These are phyloP conservation scores for Sphyrna mokarran DNA, from an alignment of 2,113 vertebrate genomes.

Conservation along the genomic window DNA sequence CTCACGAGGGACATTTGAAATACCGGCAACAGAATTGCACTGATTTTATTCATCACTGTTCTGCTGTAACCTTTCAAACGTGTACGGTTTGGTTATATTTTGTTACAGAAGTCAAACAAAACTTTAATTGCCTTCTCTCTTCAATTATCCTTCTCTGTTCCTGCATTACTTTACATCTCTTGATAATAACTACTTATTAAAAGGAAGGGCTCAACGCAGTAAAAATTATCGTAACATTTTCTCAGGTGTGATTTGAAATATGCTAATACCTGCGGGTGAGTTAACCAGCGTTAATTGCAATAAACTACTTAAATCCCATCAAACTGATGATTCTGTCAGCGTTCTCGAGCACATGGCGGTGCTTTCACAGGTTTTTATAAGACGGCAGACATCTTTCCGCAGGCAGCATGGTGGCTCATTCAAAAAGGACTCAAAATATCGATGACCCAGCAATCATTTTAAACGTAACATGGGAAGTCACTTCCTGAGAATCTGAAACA, in stretches of 20 bases:
- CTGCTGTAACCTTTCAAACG: not conserved
- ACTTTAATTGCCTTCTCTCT: not conserved
- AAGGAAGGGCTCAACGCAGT: not conserved
- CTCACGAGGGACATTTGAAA: not conserved
- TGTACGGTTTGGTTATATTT: not conserved
- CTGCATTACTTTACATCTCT: not conserved
- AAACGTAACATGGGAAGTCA: not conserved
- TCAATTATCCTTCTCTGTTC: not conserved
- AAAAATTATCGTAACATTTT: not conserved
- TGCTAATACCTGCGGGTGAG: not conserved
- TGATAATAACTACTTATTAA: not conserved
- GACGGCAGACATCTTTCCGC: too few relatives aligned
- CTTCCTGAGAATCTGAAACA: not conserved
- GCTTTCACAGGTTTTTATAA: not conserved
- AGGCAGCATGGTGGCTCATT: not conserved
- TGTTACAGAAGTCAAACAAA: not conserved
- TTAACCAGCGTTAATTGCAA: not conserved
- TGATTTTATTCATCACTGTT: not conserved
- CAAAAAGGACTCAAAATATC: not conserved
- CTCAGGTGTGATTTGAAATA: constrained; percentile 3
- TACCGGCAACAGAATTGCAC: not conserved
- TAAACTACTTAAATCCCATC: not conserved
- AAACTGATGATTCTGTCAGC: not conserved
- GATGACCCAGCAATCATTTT: not conserved
- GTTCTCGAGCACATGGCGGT: not conserved